These are phyloP conservation scores for Microcebus lehilahytsara DNA, from an alignment of 2,113 vertebrate genomes.

Conservation along the genomic window DNA sequence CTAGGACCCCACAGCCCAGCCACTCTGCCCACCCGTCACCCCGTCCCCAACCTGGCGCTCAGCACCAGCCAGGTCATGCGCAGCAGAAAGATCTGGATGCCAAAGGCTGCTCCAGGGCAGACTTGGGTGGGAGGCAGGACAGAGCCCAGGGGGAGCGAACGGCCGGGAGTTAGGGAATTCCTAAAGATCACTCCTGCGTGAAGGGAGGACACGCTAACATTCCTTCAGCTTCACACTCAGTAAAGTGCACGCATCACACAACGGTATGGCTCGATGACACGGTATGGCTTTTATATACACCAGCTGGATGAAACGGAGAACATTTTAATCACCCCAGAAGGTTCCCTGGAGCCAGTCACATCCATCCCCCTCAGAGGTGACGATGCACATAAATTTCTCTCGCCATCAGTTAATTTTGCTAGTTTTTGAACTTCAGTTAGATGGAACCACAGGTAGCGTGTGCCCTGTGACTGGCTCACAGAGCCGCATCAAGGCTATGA, in stretches of 20 bases:
- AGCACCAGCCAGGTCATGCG: neutral
- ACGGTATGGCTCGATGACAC: neutral
- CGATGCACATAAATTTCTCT: neutral
- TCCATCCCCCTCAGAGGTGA: neutral
- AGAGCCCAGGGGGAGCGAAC: neutral
- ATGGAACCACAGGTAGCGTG: neutral
- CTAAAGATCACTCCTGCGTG: neutral
- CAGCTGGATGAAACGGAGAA: neutral
- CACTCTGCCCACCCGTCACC: neutral
- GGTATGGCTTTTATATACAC: neutral
- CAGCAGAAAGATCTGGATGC: rapidly evolving
- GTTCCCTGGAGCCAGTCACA: neutral
- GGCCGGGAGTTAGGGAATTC: neutral
- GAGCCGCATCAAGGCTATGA: neutral
- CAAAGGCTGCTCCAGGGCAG: neutral
- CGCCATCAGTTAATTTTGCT: neutral
- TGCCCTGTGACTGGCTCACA: neutral
- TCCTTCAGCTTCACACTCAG: neutral
- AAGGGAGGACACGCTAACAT: neutral
- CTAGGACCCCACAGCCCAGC: neutral
- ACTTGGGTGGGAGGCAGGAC: neutral
- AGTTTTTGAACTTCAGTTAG: neutral
- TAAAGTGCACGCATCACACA: neutral
- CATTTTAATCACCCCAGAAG: neutral
- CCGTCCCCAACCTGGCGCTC: neutral